Evolutionary conservation across 2,888 invertebrate genomes (phyloP).

Genomic region (Tachina lurida): DNA sequence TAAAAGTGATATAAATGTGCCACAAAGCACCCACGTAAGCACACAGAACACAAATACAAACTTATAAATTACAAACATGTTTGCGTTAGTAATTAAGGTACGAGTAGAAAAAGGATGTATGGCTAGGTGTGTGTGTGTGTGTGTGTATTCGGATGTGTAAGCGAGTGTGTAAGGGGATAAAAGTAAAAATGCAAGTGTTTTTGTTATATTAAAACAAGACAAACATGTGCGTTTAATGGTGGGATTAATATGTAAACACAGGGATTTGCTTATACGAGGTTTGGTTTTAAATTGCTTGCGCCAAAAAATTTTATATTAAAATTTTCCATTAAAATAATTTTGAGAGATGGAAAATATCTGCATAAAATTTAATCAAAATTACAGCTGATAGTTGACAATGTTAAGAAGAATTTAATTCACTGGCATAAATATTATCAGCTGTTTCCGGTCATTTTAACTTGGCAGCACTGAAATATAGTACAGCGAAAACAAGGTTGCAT

Average conservation of each 20-base stretch:
- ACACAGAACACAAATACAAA: conserved; percentile 24
- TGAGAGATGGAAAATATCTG: no score
- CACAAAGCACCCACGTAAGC: background rate
- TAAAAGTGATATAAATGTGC: conserved; percentile 66
- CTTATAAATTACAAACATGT: conserved; percentile 1
- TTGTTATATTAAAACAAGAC: conserved; percentile 40
- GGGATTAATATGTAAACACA: background rate
- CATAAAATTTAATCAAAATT: no score
- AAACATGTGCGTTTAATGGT: conserved; percentile 30
- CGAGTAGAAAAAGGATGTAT: background rate
- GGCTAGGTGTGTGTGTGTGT: background rate
- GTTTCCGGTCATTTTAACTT: no score
- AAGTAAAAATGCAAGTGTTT: conserved; percentile 28
- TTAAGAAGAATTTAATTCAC: no score
- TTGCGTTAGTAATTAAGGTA: background rate
- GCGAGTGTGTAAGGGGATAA: background rate
- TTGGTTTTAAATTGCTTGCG: background rate
- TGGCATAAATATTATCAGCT: no score
- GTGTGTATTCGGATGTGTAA: background rate
- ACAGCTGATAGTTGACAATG: no score
- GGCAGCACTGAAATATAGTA: no score
- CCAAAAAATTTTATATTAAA: no score
- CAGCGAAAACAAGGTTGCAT: no score
- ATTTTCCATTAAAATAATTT: no score
- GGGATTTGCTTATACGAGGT: background rate